Base-by-base conservation (phyloP, 2,113 vertebrate genomes). In the Eolophus roseicapilla region DNA sequence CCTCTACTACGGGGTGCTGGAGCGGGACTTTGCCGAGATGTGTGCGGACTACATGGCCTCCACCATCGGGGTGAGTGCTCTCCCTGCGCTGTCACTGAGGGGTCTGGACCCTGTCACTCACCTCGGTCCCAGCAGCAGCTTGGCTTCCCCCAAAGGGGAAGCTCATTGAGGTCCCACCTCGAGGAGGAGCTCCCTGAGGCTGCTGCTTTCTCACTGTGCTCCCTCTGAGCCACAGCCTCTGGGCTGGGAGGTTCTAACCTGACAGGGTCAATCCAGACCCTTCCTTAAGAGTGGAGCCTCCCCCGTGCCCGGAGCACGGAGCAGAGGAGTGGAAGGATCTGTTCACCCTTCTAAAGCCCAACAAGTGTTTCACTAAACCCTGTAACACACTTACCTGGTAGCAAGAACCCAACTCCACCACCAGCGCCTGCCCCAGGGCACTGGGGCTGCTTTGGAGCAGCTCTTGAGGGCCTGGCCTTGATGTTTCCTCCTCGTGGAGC, bases 11-110 rank as follows among this genome's bases (percentile, higher is more conserved):
- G 99, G 99, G 10, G 99, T 99, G 21, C 97, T 99, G 23, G 99
- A 99, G 64, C 97, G 99, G 37, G 99, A 99, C 97, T 99, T 99
- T 96, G 99, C 99, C 2, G 99, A 99, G 96, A 99, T 99, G 99
- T 99, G 99, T 96, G 99, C 99, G 0, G 99, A 99, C 95, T 99
- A 99, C 97, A 99, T 99, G 99, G 99, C 99, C 8, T 99, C 99
- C 4, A 99, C 99, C 7, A 98, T 99, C 31, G 99, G 99, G 97
- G 99, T 99, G 95, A 98, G 98, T 94, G 33, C 55, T 43, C 25
- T 33, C 10, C 27, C 41, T 73, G 24, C 21, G 37, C 64, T 0
- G 0, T 10, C 8, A 5, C 0, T 3, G 35, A 18, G 17, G 35
- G 8, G 3, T 23, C n/a, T 8, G 29, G 11, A 35, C 21, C 3